phyloP scores from a whole-genome alignment of 2,888 invertebrate species.

The Rhagonycha lutea region DNA sequence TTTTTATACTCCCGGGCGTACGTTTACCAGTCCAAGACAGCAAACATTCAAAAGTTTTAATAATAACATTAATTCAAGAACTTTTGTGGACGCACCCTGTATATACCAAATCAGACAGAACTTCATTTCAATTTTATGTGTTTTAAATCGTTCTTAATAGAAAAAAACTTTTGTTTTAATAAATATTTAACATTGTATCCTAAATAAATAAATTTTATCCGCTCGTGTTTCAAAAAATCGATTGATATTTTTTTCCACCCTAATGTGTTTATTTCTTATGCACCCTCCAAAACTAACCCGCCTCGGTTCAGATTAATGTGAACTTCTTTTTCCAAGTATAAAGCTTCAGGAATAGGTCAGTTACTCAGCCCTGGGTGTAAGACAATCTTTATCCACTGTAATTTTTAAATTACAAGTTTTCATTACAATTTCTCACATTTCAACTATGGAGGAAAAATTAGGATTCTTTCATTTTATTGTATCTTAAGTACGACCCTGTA shows the following conservation, averaged over 20 bases:
- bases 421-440: constrained; percentile 2
- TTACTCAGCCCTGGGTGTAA: constrained; percentile 7
- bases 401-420: constrained; percentile 5
- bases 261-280: constrained; percentile 9
- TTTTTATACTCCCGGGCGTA: too few relatives aligned
- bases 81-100: too few relatives aligned
- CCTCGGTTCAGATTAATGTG: constrained; percentile 2
- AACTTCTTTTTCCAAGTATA: background rate
- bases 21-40: too few relatives aligned
- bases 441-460: background rate
- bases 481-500: too few relatives aligned
- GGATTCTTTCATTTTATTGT: background rate
- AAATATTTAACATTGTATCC: background rate
- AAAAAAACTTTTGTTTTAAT: background rate
- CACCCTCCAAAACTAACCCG: constrained; percentile 14
- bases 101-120: too few relatives aligned
- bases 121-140: too few relatives aligned
- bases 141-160: background rate
- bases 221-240: constrained; percentile 2
- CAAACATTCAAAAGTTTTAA: too few relatives aligned
- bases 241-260: background rate
- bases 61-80: too few relatives aligned
- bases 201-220: background rate
- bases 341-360: constrained; percentile 12
- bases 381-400: constrained; percentile 3